These are phyloP conservation scores for Tribolium freemani DNA, from an alignment of 2,888 invertebrate genomes.

Conservation along the genomic window DNA sequence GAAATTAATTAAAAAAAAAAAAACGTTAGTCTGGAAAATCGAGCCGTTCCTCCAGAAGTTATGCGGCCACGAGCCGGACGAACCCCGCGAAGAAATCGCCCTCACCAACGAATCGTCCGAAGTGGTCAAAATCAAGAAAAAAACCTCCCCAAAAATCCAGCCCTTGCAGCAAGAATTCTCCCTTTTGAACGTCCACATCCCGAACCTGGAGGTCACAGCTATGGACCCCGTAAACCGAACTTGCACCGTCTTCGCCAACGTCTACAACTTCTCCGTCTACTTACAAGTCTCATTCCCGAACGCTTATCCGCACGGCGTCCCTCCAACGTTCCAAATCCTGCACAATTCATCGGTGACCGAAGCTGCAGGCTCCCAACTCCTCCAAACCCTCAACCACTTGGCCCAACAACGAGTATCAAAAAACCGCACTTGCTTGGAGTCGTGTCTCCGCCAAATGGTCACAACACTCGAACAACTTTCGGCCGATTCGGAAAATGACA, in stretches of 20 bases:
- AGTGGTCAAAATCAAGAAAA: slow-evolving; percentile 49
- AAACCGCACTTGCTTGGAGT: slow-evolving; percentile 89
- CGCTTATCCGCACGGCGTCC: slow-evolving; percentile 79
- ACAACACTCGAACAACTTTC: slow-evolving; percentile 75
- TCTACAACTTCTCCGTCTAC: slow-evolving; percentile 71
- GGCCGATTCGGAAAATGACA: slow-evolving; percentile 71
- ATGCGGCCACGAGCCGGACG: slow-evolving; percentile 80
- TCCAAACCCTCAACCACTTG: slow-evolving; percentile 85
- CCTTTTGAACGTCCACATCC: slow-evolving; percentile 80
- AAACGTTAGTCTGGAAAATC: slow-evolving; percentile 80
- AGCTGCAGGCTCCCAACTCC: slow-evolving; percentile 78
- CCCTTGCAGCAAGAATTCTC: slow-evolving; percentile 83
- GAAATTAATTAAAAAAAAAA: no score
- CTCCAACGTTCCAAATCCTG: slow-evolving; percentile 78
- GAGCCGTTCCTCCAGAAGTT: slow-evolving; percentile 87
- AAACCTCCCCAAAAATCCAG: slow-evolving; percentile 69
- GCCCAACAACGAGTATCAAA: slow-evolving; percentile 87
- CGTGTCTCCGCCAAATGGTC: slow-evolving; percentile 83
- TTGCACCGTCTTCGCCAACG: slow-evolving; percentile 73
- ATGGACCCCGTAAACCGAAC: slow-evolving; percentile 71
- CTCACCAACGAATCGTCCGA: slow-evolving; percentile 34
- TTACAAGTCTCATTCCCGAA: slow-evolving; percentile 80
- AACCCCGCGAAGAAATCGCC: slow-evolving; percentile 44
- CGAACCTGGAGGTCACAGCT: slow-evolving; percentile 76
- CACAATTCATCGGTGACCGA: slow-evolving; percentile 78